phyloP scores from a whole-genome alignment of 2,888 invertebrate genomes.

The Junonia oenone region DNA sequence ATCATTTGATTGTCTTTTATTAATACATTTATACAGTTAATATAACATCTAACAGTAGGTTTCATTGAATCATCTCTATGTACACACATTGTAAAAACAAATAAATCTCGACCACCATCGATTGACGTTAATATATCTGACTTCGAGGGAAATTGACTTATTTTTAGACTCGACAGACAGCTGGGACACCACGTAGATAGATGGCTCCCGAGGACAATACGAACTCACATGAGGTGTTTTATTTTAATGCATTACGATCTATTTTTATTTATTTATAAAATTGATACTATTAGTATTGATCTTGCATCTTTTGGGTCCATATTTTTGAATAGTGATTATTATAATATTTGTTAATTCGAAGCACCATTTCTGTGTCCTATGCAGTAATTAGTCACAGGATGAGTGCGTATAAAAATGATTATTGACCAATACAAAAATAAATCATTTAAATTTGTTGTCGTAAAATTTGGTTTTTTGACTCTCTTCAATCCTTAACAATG shows the following conservation, averaged over 20 bases:
- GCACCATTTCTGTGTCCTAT: too few species aligned
- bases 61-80: not conserved
- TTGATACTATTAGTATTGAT: not conserved
- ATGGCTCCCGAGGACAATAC: conserved; percentile 7
- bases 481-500: too few species aligned
- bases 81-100: not conserved
- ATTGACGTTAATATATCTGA: not conserved
- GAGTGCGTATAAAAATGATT: too few species aligned
- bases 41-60: not conserved
- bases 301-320: not conserved
- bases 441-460: too few species aligned
- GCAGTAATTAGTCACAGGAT: too few species aligned
- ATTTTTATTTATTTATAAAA: too few species aligned
- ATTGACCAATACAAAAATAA: too few species aligned
- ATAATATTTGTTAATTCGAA: too few species aligned
- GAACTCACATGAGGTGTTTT: not conserved
- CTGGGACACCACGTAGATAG: conserved; percentile 10
- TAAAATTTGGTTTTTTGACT: too few species aligned
- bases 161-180: conserved; percentile 11
- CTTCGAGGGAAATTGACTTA: conserved; percentile 5
- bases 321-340: too few species aligned
- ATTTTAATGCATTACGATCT: not conserved
- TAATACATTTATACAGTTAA: too few species aligned
- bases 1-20: too few species aligned
- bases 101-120: not conserved